Conservation (phyloP, 2,113 vertebrate genomes). For the Hystrix cristata region DNA sequence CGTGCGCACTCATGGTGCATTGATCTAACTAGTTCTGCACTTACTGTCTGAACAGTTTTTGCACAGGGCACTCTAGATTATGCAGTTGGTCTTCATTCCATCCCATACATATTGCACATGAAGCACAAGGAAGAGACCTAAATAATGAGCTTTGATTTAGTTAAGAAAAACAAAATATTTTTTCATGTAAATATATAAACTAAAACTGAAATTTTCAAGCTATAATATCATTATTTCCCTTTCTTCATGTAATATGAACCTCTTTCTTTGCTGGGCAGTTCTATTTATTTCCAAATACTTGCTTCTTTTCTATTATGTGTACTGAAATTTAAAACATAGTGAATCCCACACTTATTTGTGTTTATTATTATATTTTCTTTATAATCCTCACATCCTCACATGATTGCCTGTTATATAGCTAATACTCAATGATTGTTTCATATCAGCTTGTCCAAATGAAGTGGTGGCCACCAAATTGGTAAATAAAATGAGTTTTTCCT, state of each 20-base stretch:
- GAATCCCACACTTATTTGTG: background rate
- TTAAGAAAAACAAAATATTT: background rate
- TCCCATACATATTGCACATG: background rate
- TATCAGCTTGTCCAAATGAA: background rate
- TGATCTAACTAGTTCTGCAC: background rate
- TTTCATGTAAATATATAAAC: background rate
- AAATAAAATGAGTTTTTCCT: background rate
- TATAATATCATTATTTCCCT: background rate
- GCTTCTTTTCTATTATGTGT: background rate
- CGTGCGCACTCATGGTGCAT: too few relatives aligned
- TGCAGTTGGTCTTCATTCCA: background rate
- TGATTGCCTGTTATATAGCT: background rate
- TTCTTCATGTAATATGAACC: background rate
- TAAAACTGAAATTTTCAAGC: background rate
- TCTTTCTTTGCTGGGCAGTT: background rate
- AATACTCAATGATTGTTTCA: background rate
- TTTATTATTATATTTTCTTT: constrained; percentile 1
- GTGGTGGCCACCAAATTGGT: background rate
- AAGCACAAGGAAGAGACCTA: background rate
- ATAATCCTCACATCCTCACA: background rate
- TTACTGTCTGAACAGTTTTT: background rate
- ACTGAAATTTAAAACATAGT: background rate
- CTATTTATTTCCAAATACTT: background rate
- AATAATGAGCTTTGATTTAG: background rate
- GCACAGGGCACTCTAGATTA: background rate